Conservation (phyloP, 2,888 invertebrate genomes). For the Atethmia centrago region DNA sequence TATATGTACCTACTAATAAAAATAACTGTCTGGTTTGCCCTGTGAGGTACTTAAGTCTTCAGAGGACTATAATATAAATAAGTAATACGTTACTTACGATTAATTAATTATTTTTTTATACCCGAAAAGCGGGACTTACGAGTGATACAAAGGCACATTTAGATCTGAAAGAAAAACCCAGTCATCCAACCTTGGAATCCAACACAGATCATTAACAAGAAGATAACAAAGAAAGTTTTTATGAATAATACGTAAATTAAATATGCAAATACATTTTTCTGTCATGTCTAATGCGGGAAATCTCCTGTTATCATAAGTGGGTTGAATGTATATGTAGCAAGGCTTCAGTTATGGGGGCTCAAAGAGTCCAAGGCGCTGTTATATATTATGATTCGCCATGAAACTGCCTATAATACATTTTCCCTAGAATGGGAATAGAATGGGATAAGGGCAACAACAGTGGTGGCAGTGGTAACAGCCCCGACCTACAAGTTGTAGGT, state of each 20-base stretch:
- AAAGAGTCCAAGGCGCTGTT: slow-evolving; percentile 28
- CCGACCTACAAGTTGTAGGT: no score
- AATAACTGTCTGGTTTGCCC: no score
- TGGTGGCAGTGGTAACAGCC: no score
- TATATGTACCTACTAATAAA: no score
- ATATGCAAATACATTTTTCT: slow-evolving; percentile 27
- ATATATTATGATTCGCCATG: not conserved
- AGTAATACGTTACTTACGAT: no score
- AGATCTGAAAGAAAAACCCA: slow-evolving; percentile 7
- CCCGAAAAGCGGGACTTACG: no score
- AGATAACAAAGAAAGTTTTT: slow-evolving; percentile 22
- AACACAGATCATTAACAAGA: not conserved
- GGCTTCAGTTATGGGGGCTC: slow-evolving; percentile 44
- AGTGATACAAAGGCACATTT: not conserved
- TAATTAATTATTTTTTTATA: no score
- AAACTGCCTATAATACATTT: not conserved
- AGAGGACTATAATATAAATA: no score
- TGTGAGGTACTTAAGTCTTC: no score
- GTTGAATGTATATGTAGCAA: slow-evolving; percentile 26
- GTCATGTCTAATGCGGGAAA: slow-evolving; percentile 49
- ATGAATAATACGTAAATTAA: slow-evolving; percentile 11
- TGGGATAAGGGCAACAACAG: no score
- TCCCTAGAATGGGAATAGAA: no score
- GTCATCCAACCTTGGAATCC: not conserved
- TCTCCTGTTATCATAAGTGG: slow-evolving; percentile 47